phyloP scores from a whole-genome alignment of 2,113 vertebrate species.

The Carassius gibelio region DNA sequence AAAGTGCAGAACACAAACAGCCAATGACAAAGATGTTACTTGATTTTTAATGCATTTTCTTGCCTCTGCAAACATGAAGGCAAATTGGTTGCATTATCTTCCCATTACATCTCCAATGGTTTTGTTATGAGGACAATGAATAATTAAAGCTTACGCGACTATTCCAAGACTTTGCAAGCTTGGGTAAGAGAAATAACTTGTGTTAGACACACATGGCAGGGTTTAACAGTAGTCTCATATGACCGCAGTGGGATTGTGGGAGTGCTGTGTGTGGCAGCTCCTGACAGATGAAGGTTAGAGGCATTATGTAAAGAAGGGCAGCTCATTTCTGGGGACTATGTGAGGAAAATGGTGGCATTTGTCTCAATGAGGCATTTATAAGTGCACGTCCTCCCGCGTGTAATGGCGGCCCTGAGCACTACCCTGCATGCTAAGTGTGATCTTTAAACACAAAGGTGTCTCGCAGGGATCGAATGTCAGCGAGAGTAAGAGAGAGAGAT shows the following conservation, averaged over 20 bases:
- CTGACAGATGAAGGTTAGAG: slow-evolving; percentile 51
- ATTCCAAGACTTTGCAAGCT: neutral
- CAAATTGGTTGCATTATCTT: neutral
- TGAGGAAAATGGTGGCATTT: slow-evolving; percentile 36
- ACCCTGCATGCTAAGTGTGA: slow-evolving; percentile 49
- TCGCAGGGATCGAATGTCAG: slow-evolving; percentile 42
- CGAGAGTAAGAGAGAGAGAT: neutral
- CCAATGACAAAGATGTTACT: neutral
- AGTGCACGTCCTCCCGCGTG: slow-evolving; percentile 33
- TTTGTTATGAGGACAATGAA: neutral
- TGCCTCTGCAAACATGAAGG: neutral
- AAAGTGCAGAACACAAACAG: neutral
- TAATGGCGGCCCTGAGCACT: slow-evolving; percentile 27
- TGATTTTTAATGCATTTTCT: neutral
- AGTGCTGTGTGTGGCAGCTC: slow-evolving; percentile 30
- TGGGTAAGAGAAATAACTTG: neutral
- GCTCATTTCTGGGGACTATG: slow-evolving; percentile 24
- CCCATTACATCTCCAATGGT: neutral
- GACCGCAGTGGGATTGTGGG: slow-evolving; percentile 31
- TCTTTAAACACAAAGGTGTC: slow-evolving; percentile 57
- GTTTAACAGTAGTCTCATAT: slow-evolving; percentile 17
- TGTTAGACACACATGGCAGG: neutral
- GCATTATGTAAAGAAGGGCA: slow-evolving; percentile 46
- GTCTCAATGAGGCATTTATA: slow-evolving; percentile 45
- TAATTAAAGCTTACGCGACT: neutral